phyloP scores from a whole-genome alignment of 2,797 vertebrate genomes.

The Lophius americanus region DNA sequence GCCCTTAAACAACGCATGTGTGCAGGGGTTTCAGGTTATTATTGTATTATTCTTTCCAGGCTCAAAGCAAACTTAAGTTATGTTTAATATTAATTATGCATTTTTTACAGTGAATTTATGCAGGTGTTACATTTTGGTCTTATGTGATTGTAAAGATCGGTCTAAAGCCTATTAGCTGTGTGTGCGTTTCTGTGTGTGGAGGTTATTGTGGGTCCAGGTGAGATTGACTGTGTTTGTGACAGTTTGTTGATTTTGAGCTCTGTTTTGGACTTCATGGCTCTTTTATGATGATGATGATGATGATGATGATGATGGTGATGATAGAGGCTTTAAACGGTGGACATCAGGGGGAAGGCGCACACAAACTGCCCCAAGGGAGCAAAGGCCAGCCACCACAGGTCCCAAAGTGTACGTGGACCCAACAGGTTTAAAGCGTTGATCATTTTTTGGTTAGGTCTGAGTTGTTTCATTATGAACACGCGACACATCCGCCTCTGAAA shows the following conservation, averaged over 20 bases:
- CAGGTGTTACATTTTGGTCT: too few species aligned
- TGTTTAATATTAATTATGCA: too few species aligned
- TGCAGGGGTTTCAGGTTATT: too few species aligned
- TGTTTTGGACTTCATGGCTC: slow-evolving; percentile 19
- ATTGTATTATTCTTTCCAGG: too few species aligned
- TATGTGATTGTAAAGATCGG: too few species aligned
- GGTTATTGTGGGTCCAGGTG: slow-evolving; percentile 41
- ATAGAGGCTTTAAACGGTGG: slow-evolving; percentile 39
- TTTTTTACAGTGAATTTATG: too few species aligned
- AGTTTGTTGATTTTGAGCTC: slow-evolving; percentile 11
- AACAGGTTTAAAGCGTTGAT: slow-evolving; percentile 5
- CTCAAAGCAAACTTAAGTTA: too few species aligned
- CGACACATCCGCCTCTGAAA: slow-evolving; percentile 75
- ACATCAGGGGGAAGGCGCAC: slow-evolving; percentile 13
- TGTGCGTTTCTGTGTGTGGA: slow-evolving; percentile 33
- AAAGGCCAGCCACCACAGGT: slow-evolving; percentile 58
- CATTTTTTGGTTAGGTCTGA: not conserved
- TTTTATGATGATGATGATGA: too few species aligned
- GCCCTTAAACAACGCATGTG: too few species aligned
- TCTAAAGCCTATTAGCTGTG: too few species aligned
- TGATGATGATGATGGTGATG: slow-evolving; percentile 24
- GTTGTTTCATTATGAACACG: slow-evolving; percentile 65
- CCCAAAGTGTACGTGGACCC: slow-evolving; percentile 47
- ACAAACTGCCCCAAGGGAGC: slow-evolving; percentile 47
- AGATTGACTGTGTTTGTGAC: slow-evolving; percentile 41